Conservation (phyloP, 2,888 invertebrate genomes). For the Frankliniella fusca region DNA sequence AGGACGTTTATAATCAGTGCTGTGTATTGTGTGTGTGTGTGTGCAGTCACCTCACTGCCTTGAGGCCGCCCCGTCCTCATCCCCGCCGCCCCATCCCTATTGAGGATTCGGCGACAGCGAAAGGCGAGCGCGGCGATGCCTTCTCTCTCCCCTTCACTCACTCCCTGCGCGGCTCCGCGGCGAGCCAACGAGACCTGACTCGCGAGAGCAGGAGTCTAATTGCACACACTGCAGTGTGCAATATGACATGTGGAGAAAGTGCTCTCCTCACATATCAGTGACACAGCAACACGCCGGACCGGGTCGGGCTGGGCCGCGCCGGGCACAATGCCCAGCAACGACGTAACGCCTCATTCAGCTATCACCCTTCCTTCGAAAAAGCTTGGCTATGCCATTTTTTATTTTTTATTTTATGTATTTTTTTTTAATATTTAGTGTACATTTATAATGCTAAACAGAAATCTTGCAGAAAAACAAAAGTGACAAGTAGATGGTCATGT, state of each 20-base stretch:
- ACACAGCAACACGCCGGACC: not conserved
- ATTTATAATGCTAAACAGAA: no score
- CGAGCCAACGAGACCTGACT: conserved; percentile 9
- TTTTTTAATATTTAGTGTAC: no score
- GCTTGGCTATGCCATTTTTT: no score
- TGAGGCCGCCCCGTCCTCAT: not conserved
- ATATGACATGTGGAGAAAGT: conserved; percentile 12
- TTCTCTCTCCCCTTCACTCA: conserved; percentile 7
- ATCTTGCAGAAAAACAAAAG: no score
- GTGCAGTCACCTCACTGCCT: not conserved
- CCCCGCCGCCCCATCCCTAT: not conserved
- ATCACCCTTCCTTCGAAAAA: not conserved
- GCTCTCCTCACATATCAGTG: not conserved
- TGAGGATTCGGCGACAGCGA: not conserved
- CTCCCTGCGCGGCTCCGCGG: not conserved
- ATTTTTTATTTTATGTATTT: no score
- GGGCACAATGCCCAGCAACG: not conserved
- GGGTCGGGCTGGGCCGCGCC: no score
- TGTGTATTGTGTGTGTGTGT: not conserved
- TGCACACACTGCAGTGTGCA: not conserved
- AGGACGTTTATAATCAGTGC: not conserved
- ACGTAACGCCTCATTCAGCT: not conserved
- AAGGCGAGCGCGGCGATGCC: not conserved
- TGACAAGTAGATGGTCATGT: no score
- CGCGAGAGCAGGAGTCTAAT: not conserved